These are phyloP conservation scores for Paraplagusia blochii DNA, from an alignment of 2,113 vertebrate genomes.

Conservation along the genomic window DNA sequence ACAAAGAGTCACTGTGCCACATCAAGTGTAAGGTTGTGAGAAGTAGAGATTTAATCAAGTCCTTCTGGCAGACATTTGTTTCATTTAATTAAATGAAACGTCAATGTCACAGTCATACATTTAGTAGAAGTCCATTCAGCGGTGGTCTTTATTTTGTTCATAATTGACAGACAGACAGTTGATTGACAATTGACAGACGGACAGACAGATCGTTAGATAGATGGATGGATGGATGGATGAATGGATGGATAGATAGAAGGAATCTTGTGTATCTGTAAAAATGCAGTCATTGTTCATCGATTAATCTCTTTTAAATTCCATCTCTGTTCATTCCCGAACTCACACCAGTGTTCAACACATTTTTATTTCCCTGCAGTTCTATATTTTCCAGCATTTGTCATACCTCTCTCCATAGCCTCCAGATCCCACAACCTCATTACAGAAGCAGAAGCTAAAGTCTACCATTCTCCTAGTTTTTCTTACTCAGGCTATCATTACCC, in stretches of 20 bases:
- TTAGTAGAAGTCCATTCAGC: constrained; percentile 43
- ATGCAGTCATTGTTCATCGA: too few species aligned
- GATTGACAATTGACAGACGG: too few species aligned
- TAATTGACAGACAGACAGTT: background rate
- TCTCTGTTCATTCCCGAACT: constrained; percentile 36
- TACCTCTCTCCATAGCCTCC: constrained; percentile 15
- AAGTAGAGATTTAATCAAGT: constrained; percentile 19
- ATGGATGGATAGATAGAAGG: too few species aligned
- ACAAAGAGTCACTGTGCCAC: constrained; percentile 47
- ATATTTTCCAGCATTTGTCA: constrained; percentile 43
- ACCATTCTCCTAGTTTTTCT: constrained; percentile 65
- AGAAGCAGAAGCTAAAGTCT: constrained; percentile 53
- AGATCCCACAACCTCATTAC: constrained; percentile 58
- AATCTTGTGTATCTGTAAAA: constrained; percentile 12
- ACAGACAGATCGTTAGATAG: too few species aligned
- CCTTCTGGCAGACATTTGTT: constrained; percentile 20
- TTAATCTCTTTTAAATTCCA: too few species aligned
- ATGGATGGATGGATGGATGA: too few species aligned
- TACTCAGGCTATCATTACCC: constrained; percentile 64
- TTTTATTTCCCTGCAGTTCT: constrained; percentile 35
- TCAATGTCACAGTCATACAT: constrained; percentile 16
- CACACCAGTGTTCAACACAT: constrained; percentile 37
- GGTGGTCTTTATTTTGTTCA: constrained; percentile 16
- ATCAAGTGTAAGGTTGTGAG: constrained; percentile 1
- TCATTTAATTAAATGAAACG: constrained; percentile 38